A percentile compares a stretch with the other conserved stretches of the same genome.
Evolutionary conservation across 2,113 vertebrate genomes (phyloP).

Genomic region (Leucoraja erinaceus): DNA sequence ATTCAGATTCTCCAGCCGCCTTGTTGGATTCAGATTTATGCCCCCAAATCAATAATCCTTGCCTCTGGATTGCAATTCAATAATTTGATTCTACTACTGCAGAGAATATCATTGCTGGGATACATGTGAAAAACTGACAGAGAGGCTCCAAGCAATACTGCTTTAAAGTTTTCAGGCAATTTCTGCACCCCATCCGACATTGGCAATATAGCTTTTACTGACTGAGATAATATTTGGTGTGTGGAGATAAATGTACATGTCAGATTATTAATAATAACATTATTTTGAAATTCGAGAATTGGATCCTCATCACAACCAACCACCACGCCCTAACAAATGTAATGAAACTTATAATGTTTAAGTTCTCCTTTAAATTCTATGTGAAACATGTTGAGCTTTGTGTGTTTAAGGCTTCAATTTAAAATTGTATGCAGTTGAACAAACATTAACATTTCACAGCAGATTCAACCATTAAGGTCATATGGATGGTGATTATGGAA

Average conservation of each 20-base stretch:
- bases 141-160: too few species aligned
- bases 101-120: too few species aligned
- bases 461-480: neutral
- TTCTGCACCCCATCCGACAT: neutral
- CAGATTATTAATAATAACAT: neutral
- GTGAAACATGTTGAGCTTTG: neutral
- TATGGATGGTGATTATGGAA: neutral
- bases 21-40: too few species aligned
- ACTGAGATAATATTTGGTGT: neutral
- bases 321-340: neutral
- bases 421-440: neutral
- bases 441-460: neutral
- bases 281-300: neutral
- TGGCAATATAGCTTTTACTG: neutral
- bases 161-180: too few species aligned
- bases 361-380: neutral
- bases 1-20: too few species aligned
- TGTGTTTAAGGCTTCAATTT: neutral
- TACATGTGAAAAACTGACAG: too few species aligned
- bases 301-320: neutral
- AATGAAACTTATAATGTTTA: neutral
- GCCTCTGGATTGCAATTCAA: too few species aligned
- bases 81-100: too few species aligned
- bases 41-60: too few species aligned
- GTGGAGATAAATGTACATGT: neutral